These are phyloP conservation scores for Deladenus siricidicola DNA, from an alignment of 2,888 invertebrate species.

Conservation along the genomic window DNA sequence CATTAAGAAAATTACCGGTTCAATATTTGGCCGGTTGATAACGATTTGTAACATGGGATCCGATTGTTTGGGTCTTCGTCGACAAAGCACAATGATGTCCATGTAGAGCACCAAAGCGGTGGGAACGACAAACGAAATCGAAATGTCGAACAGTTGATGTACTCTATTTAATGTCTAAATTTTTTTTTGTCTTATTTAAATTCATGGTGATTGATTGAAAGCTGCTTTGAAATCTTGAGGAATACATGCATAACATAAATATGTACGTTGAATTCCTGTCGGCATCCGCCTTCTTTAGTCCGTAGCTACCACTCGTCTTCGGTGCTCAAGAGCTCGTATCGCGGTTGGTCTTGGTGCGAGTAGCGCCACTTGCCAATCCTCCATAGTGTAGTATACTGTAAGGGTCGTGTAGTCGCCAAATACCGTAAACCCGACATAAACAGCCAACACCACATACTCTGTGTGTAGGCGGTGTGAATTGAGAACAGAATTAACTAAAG, in stretches of 20 bases:
- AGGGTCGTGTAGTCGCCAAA: conserved; percentile 29
- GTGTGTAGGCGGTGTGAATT: conserved; percentile 34
- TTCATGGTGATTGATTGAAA: no score
- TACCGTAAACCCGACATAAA: conserved; percentile 43
- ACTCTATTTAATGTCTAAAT: conserved; percentile 14
- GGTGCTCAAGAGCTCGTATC: no score
- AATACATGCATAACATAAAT: no score
- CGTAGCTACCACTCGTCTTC: no score
- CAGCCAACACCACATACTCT: conserved; percentile 45
- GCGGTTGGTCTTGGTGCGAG: no score
- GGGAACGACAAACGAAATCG: conserved; percentile 35
- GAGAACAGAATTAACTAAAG: conserved; percentile 32
- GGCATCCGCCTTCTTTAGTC: no score
- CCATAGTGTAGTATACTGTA: conserved; percentile 33
- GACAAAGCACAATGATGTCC: conserved; percentile 39
- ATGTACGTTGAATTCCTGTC: no score
- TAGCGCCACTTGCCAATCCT: no score
- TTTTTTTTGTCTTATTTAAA: no score
- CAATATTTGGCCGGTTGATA: conserved; percentile 41
- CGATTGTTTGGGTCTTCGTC: conserved; percentile 26
- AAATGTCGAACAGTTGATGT: conserved; percentile 28
- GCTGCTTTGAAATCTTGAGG: no score
- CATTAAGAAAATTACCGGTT: conserved; percentile 30
- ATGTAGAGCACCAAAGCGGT: conserved; percentile 30
- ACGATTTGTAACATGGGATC: conserved; percentile 46